phyloP scores from a whole-genome alignment of 35 echinoderm and acorn worm genomes.

The Apostichopus californicus region DNA sequence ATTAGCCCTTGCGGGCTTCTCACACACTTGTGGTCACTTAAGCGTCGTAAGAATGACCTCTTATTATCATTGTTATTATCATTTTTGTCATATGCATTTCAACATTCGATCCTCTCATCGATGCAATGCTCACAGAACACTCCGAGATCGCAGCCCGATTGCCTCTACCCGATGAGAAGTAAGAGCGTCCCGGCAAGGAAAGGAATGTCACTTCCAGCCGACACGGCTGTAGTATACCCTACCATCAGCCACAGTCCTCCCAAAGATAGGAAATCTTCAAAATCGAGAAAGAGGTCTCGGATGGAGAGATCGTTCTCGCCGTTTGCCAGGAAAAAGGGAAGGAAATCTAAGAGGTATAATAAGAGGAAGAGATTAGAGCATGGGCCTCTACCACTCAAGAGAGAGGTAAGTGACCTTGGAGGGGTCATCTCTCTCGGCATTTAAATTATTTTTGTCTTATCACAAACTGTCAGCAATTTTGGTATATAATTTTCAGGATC shows the following conservation, averaged over 20 bases:
- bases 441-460: no score
- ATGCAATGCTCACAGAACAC: not conserved
- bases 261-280: not conserved
- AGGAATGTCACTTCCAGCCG: no score
- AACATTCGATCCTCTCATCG: no score
- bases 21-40: no score
- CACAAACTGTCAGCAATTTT: no score
- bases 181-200: not conserved
- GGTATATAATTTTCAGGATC: no score
- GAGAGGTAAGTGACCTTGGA: not conserved
- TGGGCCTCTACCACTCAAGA: constrained; percentile 12
- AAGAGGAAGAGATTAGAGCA: constrained; percentile 17
- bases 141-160: constrained; percentile 24
- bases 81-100: no score
- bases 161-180: constrained; percentile 1
- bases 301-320: not conserved
- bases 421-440: no score
- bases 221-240: not conserved
- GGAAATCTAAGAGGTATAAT: not conserved
- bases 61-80: no score
- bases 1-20: no score
- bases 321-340: constrained; percentile 18
- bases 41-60: no score
- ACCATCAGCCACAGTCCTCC: not conserved
- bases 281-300: not conserved